Conservation (phyloP, 2,797 vertebrate genomes). For the Pseudocheirus occidentalis region DNA sequence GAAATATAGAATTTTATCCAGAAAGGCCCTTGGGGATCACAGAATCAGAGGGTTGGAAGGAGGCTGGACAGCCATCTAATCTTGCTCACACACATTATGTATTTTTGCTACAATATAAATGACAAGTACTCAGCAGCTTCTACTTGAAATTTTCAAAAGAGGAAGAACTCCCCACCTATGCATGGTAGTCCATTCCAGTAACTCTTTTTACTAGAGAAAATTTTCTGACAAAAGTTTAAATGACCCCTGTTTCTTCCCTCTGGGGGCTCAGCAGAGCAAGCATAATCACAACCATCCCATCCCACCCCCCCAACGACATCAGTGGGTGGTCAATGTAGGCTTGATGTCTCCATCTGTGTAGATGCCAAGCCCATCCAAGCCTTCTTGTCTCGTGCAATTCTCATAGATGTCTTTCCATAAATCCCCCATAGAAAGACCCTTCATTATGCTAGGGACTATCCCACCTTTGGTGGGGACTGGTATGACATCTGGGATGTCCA, state of each 20-base stretch:
- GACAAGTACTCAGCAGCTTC: neutral
- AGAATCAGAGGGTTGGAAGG: neutral
- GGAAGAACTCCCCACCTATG: neutral
- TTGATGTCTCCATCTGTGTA: neutral
- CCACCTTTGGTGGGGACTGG: neutral
- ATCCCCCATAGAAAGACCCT: neutral
- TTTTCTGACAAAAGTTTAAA: neutral
- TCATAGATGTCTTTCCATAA: neutral
- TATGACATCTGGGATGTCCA: neutral
- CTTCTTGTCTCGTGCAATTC: neutral
- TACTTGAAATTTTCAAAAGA: neutral
- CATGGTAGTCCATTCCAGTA: neutral
- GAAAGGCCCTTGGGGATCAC: neutral
- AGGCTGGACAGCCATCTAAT: neutral
- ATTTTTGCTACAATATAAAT: neutral
- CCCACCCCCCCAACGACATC: neutral
- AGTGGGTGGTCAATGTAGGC: neutral
- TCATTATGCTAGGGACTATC: neutral
- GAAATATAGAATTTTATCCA: neutral
- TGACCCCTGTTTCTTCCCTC: neutral
- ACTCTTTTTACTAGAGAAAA: neutral
- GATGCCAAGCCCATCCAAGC: neutral
- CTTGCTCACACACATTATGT: neutral
- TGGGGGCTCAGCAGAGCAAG: neutral
- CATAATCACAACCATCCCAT: neutral